phyloP scores from a whole-genome alignment of 2,888 invertebrate species.

The Galerucella calmariensis region DNA sequence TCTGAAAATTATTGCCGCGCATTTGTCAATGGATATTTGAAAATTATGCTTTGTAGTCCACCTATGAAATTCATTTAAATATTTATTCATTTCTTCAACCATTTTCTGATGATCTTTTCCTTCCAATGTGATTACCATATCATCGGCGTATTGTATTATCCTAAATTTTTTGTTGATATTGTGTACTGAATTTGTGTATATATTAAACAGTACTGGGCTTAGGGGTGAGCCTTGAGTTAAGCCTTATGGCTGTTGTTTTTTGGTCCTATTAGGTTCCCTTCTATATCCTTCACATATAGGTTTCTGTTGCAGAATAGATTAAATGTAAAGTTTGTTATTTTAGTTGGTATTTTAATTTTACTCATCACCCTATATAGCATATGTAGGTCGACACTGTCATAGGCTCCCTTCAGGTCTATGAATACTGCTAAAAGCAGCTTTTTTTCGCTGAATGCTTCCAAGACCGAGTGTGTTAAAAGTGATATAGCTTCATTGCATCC shows the following conservation, averaged over 20 bases:
- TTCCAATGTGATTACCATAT: conserved; percentile 13
- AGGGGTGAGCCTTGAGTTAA: conserved; percentile 10
- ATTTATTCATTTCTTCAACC: conserved; percentile 24
- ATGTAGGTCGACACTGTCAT: too few relatives aligned
- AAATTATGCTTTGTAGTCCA: conserved; percentile 31
- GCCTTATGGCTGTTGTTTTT: neutral
- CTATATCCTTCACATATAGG: conserved; percentile 12
- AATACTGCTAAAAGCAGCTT: neutral
- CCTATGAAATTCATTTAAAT: conserved; percentile 5
- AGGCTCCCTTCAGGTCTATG: too few relatives aligned
- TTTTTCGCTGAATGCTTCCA: neutral
- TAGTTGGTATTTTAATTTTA: conserved; percentile 2
- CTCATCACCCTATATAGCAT: too few relatives aligned
- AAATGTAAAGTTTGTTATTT: conserved; percentile 5
- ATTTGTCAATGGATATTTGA: conserved; percentile 23
- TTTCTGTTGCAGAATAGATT: conserved; percentile 10
- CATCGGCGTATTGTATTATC: conserved; percentile 30
- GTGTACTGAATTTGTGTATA: conserved; percentile 7
- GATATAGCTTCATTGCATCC: too few relatives aligned
- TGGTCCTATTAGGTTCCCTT: conserved; percentile 11
- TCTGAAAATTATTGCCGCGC: conserved; percentile 26
- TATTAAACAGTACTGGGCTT: conserved; percentile 7
- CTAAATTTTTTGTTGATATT: neutral
- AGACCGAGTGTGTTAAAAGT: neutral
- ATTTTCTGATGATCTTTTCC: neutral